Conservation (phyloP, 2,113 vertebrate species). For the Candoia aspera region DNA sequence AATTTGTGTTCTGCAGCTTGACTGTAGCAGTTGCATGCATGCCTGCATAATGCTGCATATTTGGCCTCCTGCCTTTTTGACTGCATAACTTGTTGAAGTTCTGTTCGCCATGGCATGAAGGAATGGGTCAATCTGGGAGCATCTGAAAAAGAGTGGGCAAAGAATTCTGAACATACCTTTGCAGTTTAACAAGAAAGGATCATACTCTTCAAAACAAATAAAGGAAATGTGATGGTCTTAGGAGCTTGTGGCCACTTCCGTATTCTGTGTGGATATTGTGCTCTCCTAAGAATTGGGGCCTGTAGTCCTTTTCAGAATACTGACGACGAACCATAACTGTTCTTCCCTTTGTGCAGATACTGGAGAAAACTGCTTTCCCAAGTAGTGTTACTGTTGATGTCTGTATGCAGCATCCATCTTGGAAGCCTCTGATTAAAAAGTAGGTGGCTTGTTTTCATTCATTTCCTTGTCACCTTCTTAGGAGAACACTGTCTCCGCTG, state of each 20-base stretch:
- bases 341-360: conserved; percentile 76
- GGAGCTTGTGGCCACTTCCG: not conserved
- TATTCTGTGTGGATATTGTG: not conserved
- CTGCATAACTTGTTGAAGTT: not conserved
- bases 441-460: conserved; percentile 68
- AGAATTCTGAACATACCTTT: not conserved
- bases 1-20: too few relatives aligned
- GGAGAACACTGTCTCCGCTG: not conserved
- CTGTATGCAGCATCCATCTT: conserved; percentile 79
- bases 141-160: not conserved
- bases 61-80: not conserved
- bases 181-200: too few relatives aligned
- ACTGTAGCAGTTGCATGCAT: too few relatives aligned
- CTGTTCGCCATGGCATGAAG: not conserved
- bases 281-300: not conserved
- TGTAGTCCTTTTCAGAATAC: not conserved
- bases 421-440: conserved; percentile 90
- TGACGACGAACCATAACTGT: not conserved
- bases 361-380: conserved; percentile 91
- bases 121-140: not conserved
- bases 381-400: conserved; percentile 78
- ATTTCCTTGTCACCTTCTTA: conserved; percentile 22
- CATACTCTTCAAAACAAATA: not conserved
- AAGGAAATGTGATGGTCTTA: not conserved
- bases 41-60: too few relatives aligned